Evolutionary conservation across 2,888 invertebrate genomes (phyloP), one percentile per base, ranked within the genome.

Genomic region (Anoncus sp.): DNA sequence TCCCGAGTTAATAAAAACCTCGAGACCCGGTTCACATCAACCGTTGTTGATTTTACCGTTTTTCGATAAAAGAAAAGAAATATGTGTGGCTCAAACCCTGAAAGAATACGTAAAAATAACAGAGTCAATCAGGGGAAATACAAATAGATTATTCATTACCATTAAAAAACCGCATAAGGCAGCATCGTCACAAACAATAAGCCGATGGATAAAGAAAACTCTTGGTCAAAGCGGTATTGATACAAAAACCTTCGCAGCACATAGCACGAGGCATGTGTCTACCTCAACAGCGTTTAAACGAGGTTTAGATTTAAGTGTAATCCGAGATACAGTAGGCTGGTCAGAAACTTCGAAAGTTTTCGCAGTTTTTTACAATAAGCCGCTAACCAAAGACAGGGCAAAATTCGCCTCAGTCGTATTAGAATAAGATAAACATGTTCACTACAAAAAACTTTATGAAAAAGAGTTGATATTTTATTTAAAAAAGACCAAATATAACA

Each of bases 1-100:
- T 38, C 45, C 72, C 1, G 72, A 76, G 3, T 9, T 72, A 0
- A 76, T 76, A n/a, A 72, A 72, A 60, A 76, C 76, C 0, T 76
- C 67, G 4, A 24, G 51, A 18, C 72, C 60, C 2, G 72, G 60
- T 0, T 35, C 49, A 3, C 14, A 20, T 27, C 66, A 71, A 16
- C 71, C 65, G 5, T 66, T 76, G 43, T 20, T 71, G 18, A 63
- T 60, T 16, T 53, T 66, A 51, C 71, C 72, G 0, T 66, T 47
- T 59, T 75, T 57, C 4, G 31, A 53, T 0, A 66, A 72, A 65
- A 38, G 31, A 49, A 70, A 65, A 18, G 57, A 63, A 14, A n/a
- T 76, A 38, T 66, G 66, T 18, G 51, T 65, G 35, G 60, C 71
- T 1, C 27, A n/a, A n/a, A 62, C 57, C 12, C 14, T 70, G 16